A percentile compares a stretch with the other conserved stretches of the same genome.
Conservation (phyloP, 2,888 invertebrate species). For the Tillus elongatus region DNA sequence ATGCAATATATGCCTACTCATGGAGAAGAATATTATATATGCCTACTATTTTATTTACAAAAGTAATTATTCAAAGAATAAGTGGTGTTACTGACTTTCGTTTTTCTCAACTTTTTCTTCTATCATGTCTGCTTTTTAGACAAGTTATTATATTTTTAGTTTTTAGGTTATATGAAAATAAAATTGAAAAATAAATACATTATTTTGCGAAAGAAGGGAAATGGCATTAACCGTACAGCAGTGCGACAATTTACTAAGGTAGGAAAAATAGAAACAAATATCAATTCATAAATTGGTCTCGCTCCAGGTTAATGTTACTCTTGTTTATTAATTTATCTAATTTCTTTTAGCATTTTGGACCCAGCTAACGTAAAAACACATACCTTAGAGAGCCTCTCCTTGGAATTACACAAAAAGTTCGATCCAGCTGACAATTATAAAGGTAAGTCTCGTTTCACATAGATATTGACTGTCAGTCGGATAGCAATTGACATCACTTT, state of each 20-base stretch:
- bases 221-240: constrained; percentile 47
- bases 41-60: too few relatives aligned
- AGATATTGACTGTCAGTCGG: background rate
- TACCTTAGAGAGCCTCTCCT: constrained; percentile 65
- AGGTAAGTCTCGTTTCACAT: constrained; percentile 40
- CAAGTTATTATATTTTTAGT: too few relatives aligned
- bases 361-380: constrained; percentile 65
- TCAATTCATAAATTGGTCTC: constrained; percentile 6
- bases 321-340: constrained; percentile 13
- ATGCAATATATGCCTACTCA: too few relatives aligned
- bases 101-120: too few relatives aligned
- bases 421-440: constrained; percentile 71
- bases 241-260: constrained; percentile 45
- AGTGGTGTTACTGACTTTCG: too few relatives aligned
- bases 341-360: constrained; percentile 55
- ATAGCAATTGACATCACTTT: too few relatives aligned
- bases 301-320: constrained; percentile 4
- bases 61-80: too few relatives aligned
- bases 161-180: too few relatives aligned
- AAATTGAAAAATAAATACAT: too few relatives aligned
- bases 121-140: too few relatives aligned
- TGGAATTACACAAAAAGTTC: constrained; percentile 70
- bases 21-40: too few relatives aligned
- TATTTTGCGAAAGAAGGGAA: too few relatives aligned
- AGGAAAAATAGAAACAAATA: constrained; percentile 18